Evolutionary conservation across 2,113 vertebrate genomes (phyloP), one percentile per base, ranked within the genome.

Genomic region (Sorex araneus): DNA sequence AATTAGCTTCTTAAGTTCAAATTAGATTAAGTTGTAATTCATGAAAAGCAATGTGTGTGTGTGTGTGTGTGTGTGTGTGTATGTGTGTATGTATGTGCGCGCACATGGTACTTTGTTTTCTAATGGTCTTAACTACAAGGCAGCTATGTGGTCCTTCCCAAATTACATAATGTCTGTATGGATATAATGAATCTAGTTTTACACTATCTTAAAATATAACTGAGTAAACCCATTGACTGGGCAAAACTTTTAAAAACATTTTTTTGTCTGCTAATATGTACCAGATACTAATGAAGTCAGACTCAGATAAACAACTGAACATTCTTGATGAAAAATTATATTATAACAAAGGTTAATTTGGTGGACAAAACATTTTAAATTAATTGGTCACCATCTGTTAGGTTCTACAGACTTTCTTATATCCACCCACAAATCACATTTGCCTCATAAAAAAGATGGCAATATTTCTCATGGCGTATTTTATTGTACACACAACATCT

Each of bases 321-420:
- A 43, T n/a, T 84, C 87, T 83, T 77, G 32, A 60, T 64, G 87
- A 96, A 28, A 64, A 95, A 78, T 67, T 95, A 25, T 60, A 82
- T 94, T 10, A n/a, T 95, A 82, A 78, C 43, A 92, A 92, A 96
- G 32, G 3, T 92, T 80, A 80, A 77, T 93, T 69, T 96, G 64
- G 95, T 93, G 92, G 96, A 87, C 36, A 76, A 11, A 66, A 18
- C 1, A 60, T 94, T 97, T 96, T 90, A 95, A 95, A 95, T 96
- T 83, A 96, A 88, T 8, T 94, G 78, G 92, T 94, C 69, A 13
- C 88, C 71, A 66, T 97, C 91, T 96, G 78, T 87, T 96, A 10
- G 25, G 12, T 91, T 80, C 47, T 94, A 71, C 94, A 95, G 92
- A 92, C 93, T 69, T 50, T 81, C 71, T 81, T 66, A 3, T 27